phyloP scores from a whole-genome alignment of 2,888 invertebrate species.

The Sipunculus nudus region DNA sequence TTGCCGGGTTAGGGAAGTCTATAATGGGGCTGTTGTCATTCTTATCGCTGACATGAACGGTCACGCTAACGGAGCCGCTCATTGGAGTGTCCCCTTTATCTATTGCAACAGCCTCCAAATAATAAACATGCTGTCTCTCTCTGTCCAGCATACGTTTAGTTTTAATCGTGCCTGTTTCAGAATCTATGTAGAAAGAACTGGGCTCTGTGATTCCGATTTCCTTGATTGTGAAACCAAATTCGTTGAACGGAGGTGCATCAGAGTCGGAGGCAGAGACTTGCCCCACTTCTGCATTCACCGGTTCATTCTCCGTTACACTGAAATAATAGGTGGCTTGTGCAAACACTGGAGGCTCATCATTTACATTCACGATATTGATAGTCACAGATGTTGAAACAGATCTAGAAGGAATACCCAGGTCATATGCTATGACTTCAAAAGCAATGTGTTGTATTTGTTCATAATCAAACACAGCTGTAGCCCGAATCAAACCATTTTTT shows the following conservation, averaged over 20 bases:
- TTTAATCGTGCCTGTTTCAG: constrained; percentile 23
- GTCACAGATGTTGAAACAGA: constrained; percentile 18
- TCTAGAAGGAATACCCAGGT: too few species aligned
- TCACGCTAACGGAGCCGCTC: constrained; percentile 9
- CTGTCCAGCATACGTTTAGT: constrained; percentile 24
- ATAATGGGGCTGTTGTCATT: constrained; percentile 22
- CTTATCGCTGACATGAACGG: constrained; percentile 13
- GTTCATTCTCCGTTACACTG: constrained; percentile 32
- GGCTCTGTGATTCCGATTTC: neutral
- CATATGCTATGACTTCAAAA: too few species aligned
- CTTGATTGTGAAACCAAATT: constrained; percentile 21
- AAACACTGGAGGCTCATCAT: constrained; percentile 37
- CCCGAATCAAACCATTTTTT: too few species aligned
- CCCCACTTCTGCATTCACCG: constrained; percentile 28
- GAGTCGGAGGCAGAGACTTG: constrained; percentile 21
- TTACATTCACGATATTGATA: constrained; percentile 27
- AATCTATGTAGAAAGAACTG: constrained; percentile 22
- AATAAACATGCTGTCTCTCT: constrained; percentile 21
- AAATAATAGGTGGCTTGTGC: constrained; percentile 23
- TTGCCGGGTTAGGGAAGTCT: constrained; percentile 13
- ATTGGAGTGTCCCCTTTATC: constrained; percentile 3
- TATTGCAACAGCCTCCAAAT: constrained; percentile 21
- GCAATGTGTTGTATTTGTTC: too few species aligned
- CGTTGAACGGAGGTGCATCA: constrained; percentile 23
- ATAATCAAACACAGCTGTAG: too few species aligned